Evolutionary conservation across 2,888 invertebrate genomes (phyloP).

Genomic region (Eilema griseolum): DNA sequence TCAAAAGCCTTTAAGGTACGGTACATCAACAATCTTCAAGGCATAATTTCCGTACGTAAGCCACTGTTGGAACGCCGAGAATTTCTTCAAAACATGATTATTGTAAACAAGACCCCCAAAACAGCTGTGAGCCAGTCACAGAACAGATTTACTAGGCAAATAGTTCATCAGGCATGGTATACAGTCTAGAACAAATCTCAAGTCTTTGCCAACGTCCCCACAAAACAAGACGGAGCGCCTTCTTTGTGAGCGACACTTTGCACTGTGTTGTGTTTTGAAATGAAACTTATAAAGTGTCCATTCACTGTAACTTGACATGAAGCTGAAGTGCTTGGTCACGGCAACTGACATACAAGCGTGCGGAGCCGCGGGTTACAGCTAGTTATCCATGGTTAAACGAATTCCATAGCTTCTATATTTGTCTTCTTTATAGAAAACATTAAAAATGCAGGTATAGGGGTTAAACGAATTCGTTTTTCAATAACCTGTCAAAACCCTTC

Average conservation of each 20-base stretch:
- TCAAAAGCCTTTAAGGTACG: neutral
- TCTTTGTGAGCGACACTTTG: slow-evolving; percentile 51
- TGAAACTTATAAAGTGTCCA: neutral
- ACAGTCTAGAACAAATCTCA: slow-evolving; percentile 56
- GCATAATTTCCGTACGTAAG: neutral
- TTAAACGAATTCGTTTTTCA: neutral
- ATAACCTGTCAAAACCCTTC: neutral
- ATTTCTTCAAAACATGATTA: slow-evolving; percentile 15
- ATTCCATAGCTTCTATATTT: neutral
- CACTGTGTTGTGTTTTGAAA: slow-evolving; percentile 39
- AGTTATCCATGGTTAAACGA: neutral
- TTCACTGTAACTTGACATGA: neutral
- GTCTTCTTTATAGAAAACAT: neutral
- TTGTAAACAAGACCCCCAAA: slow-evolving; percentile 47
- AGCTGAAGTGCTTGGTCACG: neutral
- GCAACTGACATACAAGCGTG: neutral
- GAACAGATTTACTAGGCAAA: slow-evolving; percentile 58
- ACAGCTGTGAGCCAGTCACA: slow-evolving; percentile 52
- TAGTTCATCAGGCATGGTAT: slow-evolving; percentile 66
- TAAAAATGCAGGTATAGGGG: neutral
- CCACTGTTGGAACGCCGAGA: slow-evolving; percentile 21
- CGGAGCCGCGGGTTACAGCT: too few relatives aligned
- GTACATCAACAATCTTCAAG: neutral
- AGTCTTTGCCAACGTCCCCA: slow-evolving; percentile 46
- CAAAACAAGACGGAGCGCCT: slow-evolving; percentile 53